Base-by-base conservation (phyloP, 1,140 invertebrate species). In the Fopius arisanus region DNA sequence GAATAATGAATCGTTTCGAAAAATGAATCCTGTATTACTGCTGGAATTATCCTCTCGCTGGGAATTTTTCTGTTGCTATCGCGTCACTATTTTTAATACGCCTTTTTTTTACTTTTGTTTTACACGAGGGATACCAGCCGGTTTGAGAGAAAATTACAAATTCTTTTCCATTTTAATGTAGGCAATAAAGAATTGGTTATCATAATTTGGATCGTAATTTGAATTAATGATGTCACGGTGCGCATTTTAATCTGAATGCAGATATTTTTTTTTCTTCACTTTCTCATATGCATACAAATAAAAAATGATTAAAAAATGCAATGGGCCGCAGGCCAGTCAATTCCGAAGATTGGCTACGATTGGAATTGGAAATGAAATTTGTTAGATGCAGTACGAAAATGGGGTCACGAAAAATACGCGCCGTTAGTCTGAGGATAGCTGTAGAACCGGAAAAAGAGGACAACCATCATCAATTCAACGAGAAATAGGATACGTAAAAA, bases 341-440 rank as follows among this genome's bases (percentile, higher is more conserved):
- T 74, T 78, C 54, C 66, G 54, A 69, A 74, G 74, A 75, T 74
- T 78, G 75, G 72, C 31, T 75, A 43, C 51, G 29, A 75, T 78
- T 76, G 78, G 79, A 82, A 83, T 82, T 81, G 80, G 78, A 82
- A 83, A 83, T 80, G 79, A 82, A 82, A 82, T 82, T 81, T 79
- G 73, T 76, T 79, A 75, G 74, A 81, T 73, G 75, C 68, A 69
- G 67, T 67, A 68, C 63, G 72, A 59, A 59, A 73, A 73, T 29
- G 63, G 67, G 71, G 71, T 73, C 71, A 73, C 71, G 65, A 33
- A 73, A 72, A 48, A 65, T 41, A 43, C 62, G 70, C 70, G 70
- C 33, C 62, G 70, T 72, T 72, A 66, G 65, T 72, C 70, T 63
- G 51, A n/a, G 37, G 51, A 62, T 21, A 41, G 41, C 23, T 14